Evolutionary conservation across 2,113 vertebrate species (phyloP), one percentile per base, ranked within the genome.

Genomic region (Zosterops lateralis): DNA sequence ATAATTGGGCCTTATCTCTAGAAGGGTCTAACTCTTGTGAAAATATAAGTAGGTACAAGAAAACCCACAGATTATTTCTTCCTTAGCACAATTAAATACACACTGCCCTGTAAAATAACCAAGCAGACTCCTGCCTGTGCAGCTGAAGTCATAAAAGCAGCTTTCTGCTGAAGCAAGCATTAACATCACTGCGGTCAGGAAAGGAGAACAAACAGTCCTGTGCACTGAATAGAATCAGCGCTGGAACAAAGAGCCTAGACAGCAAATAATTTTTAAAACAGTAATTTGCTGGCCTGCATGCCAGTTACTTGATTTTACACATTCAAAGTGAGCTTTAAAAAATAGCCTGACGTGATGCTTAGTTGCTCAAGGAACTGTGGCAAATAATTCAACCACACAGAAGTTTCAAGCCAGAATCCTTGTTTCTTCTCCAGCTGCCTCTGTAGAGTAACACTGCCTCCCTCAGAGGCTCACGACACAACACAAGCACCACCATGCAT

Each of bases 151-250:
- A 48, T 18, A 54, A 66, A 91, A 64, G 17, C 44, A 73, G 48
- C 44, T 80, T 92, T 85, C 60, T 4, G 3, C 36, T 68, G 62
- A 82, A 80, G 48, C 7, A 28, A 66, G 75, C 1, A 1, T 64
- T 70, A 90, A 82, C 51, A 64, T 31, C 20, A 44, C 70, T 95
- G 95, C 0, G 19, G 93, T 91, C 87, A 91, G 80, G 66, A 94
- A 84, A 80, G 2, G 12, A 93, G 89, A 96, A 93, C 92, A 96
- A 66, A 81, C 86, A 42, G 88, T 91, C 72, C 93, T 83, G 80
- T 61, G 84, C 75, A 89, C 47, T 71, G 92, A 95, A 87, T 40
- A 92, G 91, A 51, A 94, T 60, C 78, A 70, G 56, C 0, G 0
- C 61, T 82, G 65, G 76, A 96, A 95, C 94, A 91, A 94, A 95